Evolutionary conservation across 2,888 invertebrate genomes (phyloP).

Genomic region (Diplazon laetatorius): DNA sequence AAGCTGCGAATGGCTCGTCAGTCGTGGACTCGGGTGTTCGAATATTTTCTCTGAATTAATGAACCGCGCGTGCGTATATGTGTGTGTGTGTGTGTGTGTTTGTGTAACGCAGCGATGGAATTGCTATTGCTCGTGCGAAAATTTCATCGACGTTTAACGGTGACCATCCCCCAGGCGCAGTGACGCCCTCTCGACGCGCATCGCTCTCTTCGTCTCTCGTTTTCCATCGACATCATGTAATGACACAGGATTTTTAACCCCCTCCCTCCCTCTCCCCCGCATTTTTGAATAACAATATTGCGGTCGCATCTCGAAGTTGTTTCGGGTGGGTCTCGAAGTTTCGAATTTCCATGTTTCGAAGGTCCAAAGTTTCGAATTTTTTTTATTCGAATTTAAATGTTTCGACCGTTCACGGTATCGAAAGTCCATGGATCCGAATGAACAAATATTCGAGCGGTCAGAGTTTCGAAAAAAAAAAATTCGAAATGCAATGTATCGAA

Average conservation of each 20-base stretch:
- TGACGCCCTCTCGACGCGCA: neutral
- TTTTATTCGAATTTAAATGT: too few species aligned
- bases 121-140: conserved; percentile 27
- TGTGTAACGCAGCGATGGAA: conserved; percentile 47
- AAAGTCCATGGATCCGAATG: too few species aligned
- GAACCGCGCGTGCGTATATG: conserved; percentile 45
- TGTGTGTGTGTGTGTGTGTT: neutral
- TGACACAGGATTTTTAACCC: too few species aligned
- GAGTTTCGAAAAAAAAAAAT: too few species aligned
- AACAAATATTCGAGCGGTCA: too few species aligned
- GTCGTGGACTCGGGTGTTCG: conserved; percentile 40
- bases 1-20: conserved; percentile 43
- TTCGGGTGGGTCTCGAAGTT: too few species aligned
- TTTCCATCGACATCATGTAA: conserved; percentile 15
- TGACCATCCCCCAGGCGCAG: conserved; percentile 29
- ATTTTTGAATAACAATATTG: conserved; percentile 80
- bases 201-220: neutral
- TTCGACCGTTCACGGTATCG: too few species aligned
- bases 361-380: too few species aligned
- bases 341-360: too few species aligned
- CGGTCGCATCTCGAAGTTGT: too few species aligned
- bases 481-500: too few species aligned
- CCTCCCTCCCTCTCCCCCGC: conserved; percentile 41
- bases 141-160: conserved; percentile 37
- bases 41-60: conserved; percentile 77